phyloP scores from a whole-genome alignment of 2,888 invertebrate species.

The Drosophila pseudotalamancana region DNA sequence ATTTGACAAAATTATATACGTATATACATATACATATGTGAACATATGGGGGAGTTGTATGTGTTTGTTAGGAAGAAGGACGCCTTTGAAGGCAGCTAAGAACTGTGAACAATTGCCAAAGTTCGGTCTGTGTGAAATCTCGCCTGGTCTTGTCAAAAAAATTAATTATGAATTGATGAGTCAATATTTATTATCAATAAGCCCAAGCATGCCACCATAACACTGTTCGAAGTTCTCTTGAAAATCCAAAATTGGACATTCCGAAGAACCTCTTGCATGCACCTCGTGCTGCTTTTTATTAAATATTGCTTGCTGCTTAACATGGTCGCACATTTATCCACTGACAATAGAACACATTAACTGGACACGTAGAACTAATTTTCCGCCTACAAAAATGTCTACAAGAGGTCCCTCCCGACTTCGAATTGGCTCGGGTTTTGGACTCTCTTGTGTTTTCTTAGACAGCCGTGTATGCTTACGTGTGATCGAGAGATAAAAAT shows the following conservation, averaged over 20 bases:
- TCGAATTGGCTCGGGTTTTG: too few species aligned
- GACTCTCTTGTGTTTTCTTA: too few species aligned
- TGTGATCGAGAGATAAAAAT: too few species aligned
- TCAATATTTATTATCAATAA: slow-evolving; percentile 74
- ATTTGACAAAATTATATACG: slow-evolving; percentile 66
- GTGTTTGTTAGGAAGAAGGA: background rate
- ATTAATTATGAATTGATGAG: slow-evolving; percentile 77
- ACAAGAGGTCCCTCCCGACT: too few species aligned
- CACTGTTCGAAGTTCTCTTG: background rate
- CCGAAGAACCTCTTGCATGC: slow-evolving; percentile 70
- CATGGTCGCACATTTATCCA: too few species aligned
- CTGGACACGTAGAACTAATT: too few species aligned
- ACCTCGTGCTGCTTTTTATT: too few species aligned
- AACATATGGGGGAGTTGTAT: background rate
- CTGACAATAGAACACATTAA: too few species aligned
- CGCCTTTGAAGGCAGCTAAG: slow-evolving; percentile 6
- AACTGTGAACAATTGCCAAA: background rate
- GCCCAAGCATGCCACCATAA: slow-evolving; percentile 65
- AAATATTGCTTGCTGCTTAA: too few species aligned
- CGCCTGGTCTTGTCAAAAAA: slow-evolving; percentile 36
- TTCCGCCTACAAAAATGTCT: too few species aligned
- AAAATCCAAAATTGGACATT: slow-evolving; percentile 41
- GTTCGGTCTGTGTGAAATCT: slow-evolving; percentile 7
- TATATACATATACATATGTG: slow-evolving; percentile 20
- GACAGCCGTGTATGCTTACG: too few species aligned